Evolutionary conservation across 1,140 invertebrate species (phyloP), one percentile per base, ranked within the genome.

Genomic region (Danaus plexippus): DNA sequence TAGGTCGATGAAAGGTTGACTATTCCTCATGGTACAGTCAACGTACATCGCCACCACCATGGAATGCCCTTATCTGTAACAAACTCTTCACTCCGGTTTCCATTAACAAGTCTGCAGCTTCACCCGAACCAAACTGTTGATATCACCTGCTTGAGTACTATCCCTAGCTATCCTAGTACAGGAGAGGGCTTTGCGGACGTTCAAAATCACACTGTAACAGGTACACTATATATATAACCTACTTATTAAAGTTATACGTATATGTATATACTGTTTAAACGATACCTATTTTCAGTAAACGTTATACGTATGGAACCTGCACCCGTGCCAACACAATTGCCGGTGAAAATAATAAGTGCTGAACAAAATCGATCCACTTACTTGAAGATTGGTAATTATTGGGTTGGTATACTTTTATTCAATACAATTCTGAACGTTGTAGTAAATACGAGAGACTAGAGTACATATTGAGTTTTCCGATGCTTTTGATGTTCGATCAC

Each of bases 71-170:
- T 85, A 5, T 69, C 75, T 2, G 64, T 79, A 18, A 87, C 83
- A 43, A 83, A 90, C 56, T 80, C 77, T 7, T 84, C 80, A 42
- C 75, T 92, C 41, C 88, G 89, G 61, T 90, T 92, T 63, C 89
- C 93, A 53, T 88, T 93, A 57, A 89, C 90, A 0, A 90, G 88
- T 41, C 82, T 92, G 54, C 90, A 92, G 69, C 83, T 90, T 22
- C 88, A 87, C 52, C 88, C 89, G n/a, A 92, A 92, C 70, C 91
- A 92, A 44, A 87, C 88, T 48, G 87, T 94, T 47, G 89, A 91
- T 58, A 89, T 94, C 54, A 92, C 90, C 53, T 94, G 93, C 66
- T 84, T 92, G 47, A 89, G 92, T 52, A 94, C 93, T 43, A 94
- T 94, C 73, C 93, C 92, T 1, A 89, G 89, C 61, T 92, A 91